Conservation (phyloP, 2,797 vertebrate genomes). For the Mus caroli region DNA sequence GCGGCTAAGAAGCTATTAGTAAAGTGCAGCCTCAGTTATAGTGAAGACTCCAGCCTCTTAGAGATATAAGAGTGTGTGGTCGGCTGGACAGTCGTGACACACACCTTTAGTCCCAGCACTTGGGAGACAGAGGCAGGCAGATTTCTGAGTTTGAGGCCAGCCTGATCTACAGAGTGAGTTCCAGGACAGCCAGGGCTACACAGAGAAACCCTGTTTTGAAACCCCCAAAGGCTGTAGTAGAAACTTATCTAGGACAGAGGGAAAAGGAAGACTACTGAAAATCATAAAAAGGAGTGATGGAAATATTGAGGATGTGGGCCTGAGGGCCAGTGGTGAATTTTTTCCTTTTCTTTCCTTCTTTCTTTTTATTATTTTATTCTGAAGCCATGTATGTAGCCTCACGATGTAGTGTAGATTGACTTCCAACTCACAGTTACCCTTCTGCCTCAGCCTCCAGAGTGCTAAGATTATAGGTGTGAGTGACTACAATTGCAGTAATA, state of each 20-base stretch:
- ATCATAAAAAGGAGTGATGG: background rate
- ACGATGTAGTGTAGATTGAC: background rate
- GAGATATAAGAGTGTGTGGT: background rate
- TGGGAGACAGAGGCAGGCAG: too few relatives aligned
- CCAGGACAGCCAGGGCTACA: too few relatives aligned
- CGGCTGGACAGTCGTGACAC: too few relatives aligned
- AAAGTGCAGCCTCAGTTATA: background rate
- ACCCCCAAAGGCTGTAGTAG: too few relatives aligned
- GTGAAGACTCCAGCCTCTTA: background rate
- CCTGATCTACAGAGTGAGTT: too few relatives aligned
- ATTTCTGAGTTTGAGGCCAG: too few relatives aligned
- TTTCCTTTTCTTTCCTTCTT: background rate
- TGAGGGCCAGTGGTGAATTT: background rate
- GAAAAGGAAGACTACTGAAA: background rate
- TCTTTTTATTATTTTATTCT: background rate
- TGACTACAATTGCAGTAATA: background rate
- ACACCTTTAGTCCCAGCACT: too few relatives aligned
- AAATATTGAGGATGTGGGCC: background rate
- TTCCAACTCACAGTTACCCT: background rate
- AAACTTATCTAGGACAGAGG: background rate
- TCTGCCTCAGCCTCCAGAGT: background rate
- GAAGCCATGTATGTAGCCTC: background rate
- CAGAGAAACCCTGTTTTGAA: too few relatives aligned
- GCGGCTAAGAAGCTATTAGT: background rate
- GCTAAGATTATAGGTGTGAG: background rate